Conservation (phyloP, 2,888 invertebrate genomes). For the Dryadula phaetusa region DNA sequence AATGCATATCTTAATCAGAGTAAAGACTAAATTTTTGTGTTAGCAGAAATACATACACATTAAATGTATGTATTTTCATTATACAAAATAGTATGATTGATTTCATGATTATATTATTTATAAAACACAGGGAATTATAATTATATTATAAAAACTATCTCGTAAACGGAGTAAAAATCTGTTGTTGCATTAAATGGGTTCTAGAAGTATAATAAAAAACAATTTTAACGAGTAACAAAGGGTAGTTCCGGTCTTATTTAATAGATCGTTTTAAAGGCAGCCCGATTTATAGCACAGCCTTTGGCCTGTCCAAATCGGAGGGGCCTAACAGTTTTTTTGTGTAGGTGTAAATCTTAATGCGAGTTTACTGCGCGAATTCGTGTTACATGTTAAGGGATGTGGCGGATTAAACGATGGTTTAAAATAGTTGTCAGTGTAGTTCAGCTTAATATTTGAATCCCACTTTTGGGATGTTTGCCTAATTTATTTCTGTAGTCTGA, state of each 20-base stretch:
- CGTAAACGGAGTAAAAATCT: not conserved
- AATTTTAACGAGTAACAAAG: conserved; percentile 29
- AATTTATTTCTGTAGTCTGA: too few relatives aligned
- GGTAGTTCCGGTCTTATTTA: conserved; percentile 44
- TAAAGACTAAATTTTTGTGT: too few relatives aligned
- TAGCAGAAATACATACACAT: too few relatives aligned
- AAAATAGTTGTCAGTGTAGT: too few relatives aligned
- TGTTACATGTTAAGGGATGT: conserved; percentile 46
- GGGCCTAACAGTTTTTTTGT: conserved; percentile 81
- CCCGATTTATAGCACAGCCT: conserved; percentile 62
- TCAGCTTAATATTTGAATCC: too few relatives aligned
- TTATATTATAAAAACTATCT: not conserved
- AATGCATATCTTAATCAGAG: too few relatives aligned
- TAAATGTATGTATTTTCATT: not conserved
- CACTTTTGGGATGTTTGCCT: too few relatives aligned
- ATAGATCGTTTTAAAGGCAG: conserved; percentile 55
- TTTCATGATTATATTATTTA: too few relatives aligned
- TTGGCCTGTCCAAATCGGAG: conserved; percentile 58
- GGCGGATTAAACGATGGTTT: conserved; percentile 49
- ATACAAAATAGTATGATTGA: not conserved
- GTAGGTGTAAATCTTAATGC: conserved; percentile 78
- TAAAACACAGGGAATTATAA: too few relatives aligned
- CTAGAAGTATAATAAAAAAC: conserved; percentile 21
- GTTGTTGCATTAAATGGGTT: not conserved
- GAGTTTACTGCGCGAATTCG: conserved; percentile 60